These are phyloP conservation scores for Brachyhypopomus occidentalis DNA, from an alignment of 2,113 vertebrate genomes.

Conservation along the genomic window DNA sequence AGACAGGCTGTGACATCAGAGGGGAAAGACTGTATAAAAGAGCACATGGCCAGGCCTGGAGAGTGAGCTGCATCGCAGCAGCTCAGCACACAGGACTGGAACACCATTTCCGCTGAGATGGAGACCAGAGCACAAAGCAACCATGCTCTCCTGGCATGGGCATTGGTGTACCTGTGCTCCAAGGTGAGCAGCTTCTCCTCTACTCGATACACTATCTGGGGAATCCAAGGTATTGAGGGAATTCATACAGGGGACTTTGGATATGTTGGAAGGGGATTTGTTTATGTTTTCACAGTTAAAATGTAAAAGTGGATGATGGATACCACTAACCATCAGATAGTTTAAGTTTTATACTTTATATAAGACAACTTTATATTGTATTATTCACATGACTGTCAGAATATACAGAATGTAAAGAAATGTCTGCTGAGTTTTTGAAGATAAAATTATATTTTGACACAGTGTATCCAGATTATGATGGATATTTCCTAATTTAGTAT, in stretches of 20 bases:
- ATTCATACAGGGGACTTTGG: not conserved
- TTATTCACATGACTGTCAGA: too few species aligned
- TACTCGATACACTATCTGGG: conserved; percentile 4
- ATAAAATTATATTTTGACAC: not conserved
- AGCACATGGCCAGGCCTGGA: conserved; percentile 60
- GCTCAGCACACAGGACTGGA: conserved; percentile 52
- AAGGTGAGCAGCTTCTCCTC: conserved; percentile 68
- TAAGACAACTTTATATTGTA: too few species aligned
- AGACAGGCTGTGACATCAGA: conserved; percentile 78
- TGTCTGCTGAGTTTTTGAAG: too few species aligned
- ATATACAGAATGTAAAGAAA: too few species aligned
- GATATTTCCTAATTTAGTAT: not conserved
- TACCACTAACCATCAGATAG: too few species aligned
- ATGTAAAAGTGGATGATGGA: not conserved
- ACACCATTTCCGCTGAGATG: conserved; percentile 57
- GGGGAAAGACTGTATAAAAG: conserved; percentile 76
- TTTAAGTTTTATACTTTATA: too few species aligned
- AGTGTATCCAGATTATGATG: not conserved
- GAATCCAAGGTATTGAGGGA: conserved; percentile 11
- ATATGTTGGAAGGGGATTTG: not conserved
- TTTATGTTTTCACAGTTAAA: not conserved
- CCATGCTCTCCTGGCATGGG: conserved; percentile 51
- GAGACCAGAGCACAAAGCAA: conserved; percentile 59
- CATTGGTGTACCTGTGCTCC: conserved; percentile 63
- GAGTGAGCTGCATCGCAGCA: conserved; percentile 60